Evolutionary conservation across 2,888 invertebrate genomes (phyloP), one percentile per base, ranked within the genome.

Genomic region (Agonum fuliginosum): DNA sequence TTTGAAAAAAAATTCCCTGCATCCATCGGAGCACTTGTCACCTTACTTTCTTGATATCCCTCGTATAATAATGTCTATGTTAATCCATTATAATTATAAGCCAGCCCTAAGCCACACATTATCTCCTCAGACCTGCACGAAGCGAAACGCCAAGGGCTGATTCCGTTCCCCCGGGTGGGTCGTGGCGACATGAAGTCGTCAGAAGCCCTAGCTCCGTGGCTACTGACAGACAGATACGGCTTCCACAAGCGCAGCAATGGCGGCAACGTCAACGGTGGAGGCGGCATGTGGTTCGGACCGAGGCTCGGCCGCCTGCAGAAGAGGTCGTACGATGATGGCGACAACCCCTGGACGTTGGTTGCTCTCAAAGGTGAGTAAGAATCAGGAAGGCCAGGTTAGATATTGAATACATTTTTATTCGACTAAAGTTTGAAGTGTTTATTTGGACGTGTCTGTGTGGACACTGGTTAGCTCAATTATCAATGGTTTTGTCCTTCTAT

Each of bases 271-370:
- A 87, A 86, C 37, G 86, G 86, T 19, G 89, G 89, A 34, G 86
- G 86, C 19, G 89, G 89, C 0, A 89, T 93, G 86, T 93, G 93
- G 93, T 93, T 93, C 81, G 93, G 93, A 37, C 92, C 92, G 0
- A 87, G 92, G 48, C 86, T 93, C 20, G 93, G 84, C 5, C 79
- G 82, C 20, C 78, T 84, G 6, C 82, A 83, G 37, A 83, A 83
- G 72, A 78, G 83, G 6, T 79, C 75, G 19, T 80, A 79, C 24
- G 78, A 78, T 69, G 74, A 70, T 54, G 80, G 79, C 3, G 81
- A 81, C 22, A 78, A 80, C 4, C 81, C 82, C 1, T 83, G 83
- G 83, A 80, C 81, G 12, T 79, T 83, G 58, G 78, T 83, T 46
- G 81, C 83, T n/a, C 65, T 83, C 14, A 81, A 81, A 83, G 84